Evolutionary conservation across 2,888 invertebrate species (phyloP), one percentile per base, ranked within the genome.

Genomic region (Octodonta nipae): DNA sequence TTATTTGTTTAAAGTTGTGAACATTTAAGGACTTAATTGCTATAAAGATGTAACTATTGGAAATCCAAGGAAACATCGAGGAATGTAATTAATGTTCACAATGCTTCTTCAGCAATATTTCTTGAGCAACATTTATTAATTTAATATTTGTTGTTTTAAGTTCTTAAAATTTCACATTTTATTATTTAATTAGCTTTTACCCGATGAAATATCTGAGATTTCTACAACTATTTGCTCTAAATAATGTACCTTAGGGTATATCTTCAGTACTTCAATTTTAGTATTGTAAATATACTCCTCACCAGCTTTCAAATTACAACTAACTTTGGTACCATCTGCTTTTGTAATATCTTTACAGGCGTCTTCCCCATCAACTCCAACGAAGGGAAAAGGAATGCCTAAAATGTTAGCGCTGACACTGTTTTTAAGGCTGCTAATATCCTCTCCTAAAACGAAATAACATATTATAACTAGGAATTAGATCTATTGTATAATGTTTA

Each of bases 281-380:
- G 78, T 76, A 49, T 71, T 81, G 59, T 82, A 86, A 5, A 68
- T 41, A 50, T 86, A 86, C 10, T 70, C 70, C 37, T 65, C 64
- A 26, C 75, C 78, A 4, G 73, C 71, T 46, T 73, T 70, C 27
- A 86, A 59, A 0, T 84, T 79, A 40, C 85, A 86, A 2, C 67
- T 55, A 2, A 67, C 68, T 1, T 67, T 68, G 32, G 63, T 64
- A 1, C 75, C 78, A 37, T 69, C 67, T 1, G 54, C 56, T 41
- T 68, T 61, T 49, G 58, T 75, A 28, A 86, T 59, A 43, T 74
- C 69, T 13, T 66, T 63, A 48, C 85, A 85, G 15, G 82, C 74
- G 30, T 71, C 67, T 13, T 61, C 64, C 7, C 77, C 78, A 52
- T 85, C 78, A 8, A 83, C 80, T 5, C 86, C 85, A 6, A 81